Evolutionary conservation across 2,888 invertebrate genomes (phyloP), one percentile per base, ranked within the genome.

Genomic region (Eledona agricola): DNA sequence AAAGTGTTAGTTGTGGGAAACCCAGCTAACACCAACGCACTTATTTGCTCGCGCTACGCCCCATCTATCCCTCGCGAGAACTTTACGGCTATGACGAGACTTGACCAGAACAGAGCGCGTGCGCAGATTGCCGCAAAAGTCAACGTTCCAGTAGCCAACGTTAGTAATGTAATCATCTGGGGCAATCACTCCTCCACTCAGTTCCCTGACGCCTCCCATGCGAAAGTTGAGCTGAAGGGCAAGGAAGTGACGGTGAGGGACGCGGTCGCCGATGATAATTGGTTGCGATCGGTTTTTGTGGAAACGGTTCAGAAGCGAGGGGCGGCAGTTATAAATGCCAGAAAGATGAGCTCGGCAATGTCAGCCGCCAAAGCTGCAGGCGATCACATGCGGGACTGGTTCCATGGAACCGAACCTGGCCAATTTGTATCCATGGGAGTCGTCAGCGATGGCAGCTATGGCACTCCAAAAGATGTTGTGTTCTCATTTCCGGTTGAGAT

Each of bases 161-260:
- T 68, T 0, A 85, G 85, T 68, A 96, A 96, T 73, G 88, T 96
- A 7, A 89, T 96, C 56, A 98, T 99, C 74, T 99, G 99, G 99
- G 99, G 99, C 29, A 99, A 99, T 78, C 99, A 99, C 77, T 98
- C 98, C 0, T 93, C 95, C 2, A 99, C 99, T 4, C 98, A 99
- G 79, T 98, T 91, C 77, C 98, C 99, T 3, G 99, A 99, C 80
- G 89, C 90, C 0, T 81, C 84, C 15, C 87, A 90, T 72, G 91
- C 90, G 15, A 72, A 81, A 11, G 86, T 86, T 6, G 32, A 55
- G 10, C 17, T 59, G 7, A 35, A 80, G 45, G 82, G 83, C 3
- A 78, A 77, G 6, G 74, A 77, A 11, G 82, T 85, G 55, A 69
- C 84, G 1, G 89, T 89, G 0, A 75, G 81, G 3, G 84, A 87